Percentiles rank a stretch among this genome's conserved stretches.
These are phyloP conservation scores for Lasiurus borealis DNA, from an alignment of 2,113 vertebrate genomes.

Conservation along the genomic window DNA sequence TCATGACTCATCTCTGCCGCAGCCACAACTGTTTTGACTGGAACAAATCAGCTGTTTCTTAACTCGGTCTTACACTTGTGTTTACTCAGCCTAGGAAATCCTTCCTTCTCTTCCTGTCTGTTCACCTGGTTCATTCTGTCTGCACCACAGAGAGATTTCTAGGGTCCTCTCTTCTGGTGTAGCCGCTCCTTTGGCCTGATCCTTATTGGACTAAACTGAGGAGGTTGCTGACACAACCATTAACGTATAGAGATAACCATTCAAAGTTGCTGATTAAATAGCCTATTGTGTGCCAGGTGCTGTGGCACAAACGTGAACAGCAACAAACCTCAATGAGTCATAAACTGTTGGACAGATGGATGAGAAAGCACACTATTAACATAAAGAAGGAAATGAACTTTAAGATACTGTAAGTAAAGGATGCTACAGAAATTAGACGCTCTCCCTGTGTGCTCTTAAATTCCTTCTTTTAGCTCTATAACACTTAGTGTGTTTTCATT, in stretches of 20 bases:
- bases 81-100: neutral
- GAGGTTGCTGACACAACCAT: neutral
- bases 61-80: neutral
- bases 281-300: neutral
- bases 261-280: neutral
- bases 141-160: neutral
- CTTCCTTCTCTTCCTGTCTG: neutral
- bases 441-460: neutral
- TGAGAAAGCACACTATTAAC: neutral
- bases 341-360: neutral
- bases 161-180: neutral
- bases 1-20: neutral
- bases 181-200: neutral
- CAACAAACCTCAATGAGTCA: neutral
- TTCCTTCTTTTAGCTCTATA: neutral
- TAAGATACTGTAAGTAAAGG: neutral
- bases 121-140: neutral
- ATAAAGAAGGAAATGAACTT: neutral
- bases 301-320: neutral
- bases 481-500: neutral
- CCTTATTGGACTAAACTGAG: neutral
- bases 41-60: neutral
- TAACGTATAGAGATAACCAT: neutral
- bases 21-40: neutral
- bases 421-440: neutral